Evolutionary conservation across 2,888 invertebrate species (phyloP).

Genomic region (Serripes groenlandicus): DNA sequence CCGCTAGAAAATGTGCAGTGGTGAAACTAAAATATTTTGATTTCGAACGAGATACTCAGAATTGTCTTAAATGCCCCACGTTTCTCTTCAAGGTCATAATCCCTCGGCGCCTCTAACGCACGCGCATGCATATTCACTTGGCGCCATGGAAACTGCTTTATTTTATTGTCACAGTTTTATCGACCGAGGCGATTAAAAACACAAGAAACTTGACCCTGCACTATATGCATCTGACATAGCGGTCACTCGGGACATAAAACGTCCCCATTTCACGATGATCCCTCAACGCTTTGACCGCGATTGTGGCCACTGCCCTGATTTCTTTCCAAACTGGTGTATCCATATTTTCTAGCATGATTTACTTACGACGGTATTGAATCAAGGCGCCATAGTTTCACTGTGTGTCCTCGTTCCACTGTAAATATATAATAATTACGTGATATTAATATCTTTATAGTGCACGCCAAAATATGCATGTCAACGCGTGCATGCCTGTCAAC

Average conservation of each 20-base stretch:
- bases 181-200: conserved; percentile 8
- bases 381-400: no score
- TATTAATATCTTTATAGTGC: no score
- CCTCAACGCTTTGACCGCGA: conserved; percentile 13
- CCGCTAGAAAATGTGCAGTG: no score
- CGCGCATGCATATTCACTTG: background rate
- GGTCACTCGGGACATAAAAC: conserved; percentile 12
- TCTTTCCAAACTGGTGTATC: no score
- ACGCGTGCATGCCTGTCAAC: background rate
- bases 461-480: background rate
- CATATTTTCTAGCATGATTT: no score
- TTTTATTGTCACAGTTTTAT: conserved; percentile 13
- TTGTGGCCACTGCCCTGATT: conserved; percentile 16
- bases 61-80: no score
- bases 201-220: conserved; percentile 20
- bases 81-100: background rate
- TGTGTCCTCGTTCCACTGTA: no score
- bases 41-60: no score
- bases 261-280: conserved; percentile 12
- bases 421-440: no score
- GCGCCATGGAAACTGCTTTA: background rate
- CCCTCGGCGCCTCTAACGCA: background rate
- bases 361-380: no score
- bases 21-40: no score
- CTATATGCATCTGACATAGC: conserved; percentile 21